Conservation (phyloP, 1,140 invertebrate genomes). For the Leguminivora glycinivorella region DNA sequence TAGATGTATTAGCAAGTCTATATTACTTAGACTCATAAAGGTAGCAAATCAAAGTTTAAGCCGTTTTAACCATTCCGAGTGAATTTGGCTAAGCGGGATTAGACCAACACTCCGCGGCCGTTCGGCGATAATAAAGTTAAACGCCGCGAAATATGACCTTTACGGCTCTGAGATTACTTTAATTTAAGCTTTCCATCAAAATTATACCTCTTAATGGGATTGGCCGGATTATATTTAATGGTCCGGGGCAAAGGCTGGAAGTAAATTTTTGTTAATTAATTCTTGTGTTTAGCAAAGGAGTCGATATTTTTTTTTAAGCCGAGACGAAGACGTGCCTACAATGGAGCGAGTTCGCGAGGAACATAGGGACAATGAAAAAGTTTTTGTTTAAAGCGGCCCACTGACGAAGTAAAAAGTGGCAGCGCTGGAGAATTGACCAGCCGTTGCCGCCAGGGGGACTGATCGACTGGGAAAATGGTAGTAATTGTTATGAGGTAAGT, state of each 20-base stretch:
- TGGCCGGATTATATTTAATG: background rate
- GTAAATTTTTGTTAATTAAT: background rate
- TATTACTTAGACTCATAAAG: background rate
- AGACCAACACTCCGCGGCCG: conserved; percentile 7
- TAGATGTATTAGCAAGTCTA: too few species aligned
- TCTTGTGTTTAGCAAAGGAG: too few species aligned
- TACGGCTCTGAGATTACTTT: conserved; percentile 12
- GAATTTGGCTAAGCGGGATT: conserved; percentile 20
- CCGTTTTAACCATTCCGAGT: conserved; percentile 1
- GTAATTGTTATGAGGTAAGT: too few species aligned
- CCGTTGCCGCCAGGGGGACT: too few species aligned
- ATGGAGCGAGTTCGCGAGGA: too few species aligned
- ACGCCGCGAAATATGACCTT: conserved; percentile 22
- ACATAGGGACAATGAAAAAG: too few species aligned
- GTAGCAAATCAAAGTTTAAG: conserved; percentile 17
- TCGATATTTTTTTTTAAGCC: too few species aligned
- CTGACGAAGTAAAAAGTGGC: too few species aligned
- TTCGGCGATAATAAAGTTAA: conserved; percentile 20
- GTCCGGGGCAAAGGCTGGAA: background rate
- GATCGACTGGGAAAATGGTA: too few species aligned
- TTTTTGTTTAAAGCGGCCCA: too few species aligned
- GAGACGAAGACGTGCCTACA: too few species aligned
- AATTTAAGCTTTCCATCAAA: conserved; percentile 14
- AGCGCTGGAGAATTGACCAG: too few species aligned
- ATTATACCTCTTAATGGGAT: background rate